Conservation (phyloP, 2,888 invertebrate genomes). For the Conops quadrifasciatus region DNA sequence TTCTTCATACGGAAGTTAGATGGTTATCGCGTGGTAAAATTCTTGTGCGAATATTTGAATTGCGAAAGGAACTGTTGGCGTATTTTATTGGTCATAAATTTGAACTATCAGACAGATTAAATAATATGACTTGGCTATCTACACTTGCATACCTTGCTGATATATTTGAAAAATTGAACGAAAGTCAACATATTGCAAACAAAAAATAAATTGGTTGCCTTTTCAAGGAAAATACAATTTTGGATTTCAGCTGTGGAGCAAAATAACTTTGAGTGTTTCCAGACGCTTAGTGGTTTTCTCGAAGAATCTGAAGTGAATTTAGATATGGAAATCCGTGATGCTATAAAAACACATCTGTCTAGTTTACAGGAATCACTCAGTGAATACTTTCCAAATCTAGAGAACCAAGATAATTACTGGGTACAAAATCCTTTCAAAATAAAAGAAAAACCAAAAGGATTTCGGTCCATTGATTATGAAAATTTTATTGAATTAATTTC, state of each 20-base stretch:
- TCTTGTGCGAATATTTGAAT: slow-evolving; percentile 34
- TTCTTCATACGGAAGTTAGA: slow-evolving; percentile 21
- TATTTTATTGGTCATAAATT: slow-evolving; percentile 18
- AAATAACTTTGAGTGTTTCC: slow-evolving; percentile 13
- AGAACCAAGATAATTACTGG: slow-evolving; percentile 1
- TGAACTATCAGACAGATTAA: slow-evolving; percentile 14
- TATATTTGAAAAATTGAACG: slow-evolving; percentile 16
- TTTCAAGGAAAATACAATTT: slow-evolving; percentile 13
- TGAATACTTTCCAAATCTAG: slow-evolving; percentile 13
- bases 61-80: slow-evolving; percentile 27
- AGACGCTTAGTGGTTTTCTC: slow-evolving; percentile 9
- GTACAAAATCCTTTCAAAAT: slow-evolving; percentile 16
- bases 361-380: slow-evolving; percentile 5
- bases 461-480: background rate
- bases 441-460: slow-evolving; percentile 12
- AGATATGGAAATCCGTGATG: slow-evolving; percentile 12
- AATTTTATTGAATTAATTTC: slow-evolving; percentile 4
- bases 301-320: slow-evolving; percentile 1
- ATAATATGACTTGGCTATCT: slow-evolving; percentile 18
- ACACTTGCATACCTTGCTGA: slow-evolving; percentile 19
- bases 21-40: slow-evolving; percentile 33
- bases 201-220: slow-evolving; percentile 17
- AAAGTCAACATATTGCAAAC: slow-evolving; percentile 10
- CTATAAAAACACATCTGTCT: background rate
- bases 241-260: slow-evolving; percentile 13